These are phyloP conservation scores for Empidonax alnorum DNA, from an alignment of 2,113 vertebrate species.

Conservation along the genomic window DNA sequence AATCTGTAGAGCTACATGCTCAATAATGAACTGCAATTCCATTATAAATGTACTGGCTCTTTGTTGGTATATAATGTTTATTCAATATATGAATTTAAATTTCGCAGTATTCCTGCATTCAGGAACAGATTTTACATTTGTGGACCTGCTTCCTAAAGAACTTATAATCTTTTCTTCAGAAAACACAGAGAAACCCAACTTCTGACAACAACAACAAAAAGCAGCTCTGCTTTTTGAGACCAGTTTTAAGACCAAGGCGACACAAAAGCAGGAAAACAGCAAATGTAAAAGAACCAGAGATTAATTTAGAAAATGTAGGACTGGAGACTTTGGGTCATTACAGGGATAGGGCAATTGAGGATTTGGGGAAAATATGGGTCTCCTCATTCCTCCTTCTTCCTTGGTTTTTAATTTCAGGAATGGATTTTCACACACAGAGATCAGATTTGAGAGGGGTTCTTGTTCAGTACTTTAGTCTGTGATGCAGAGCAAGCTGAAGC, in stretches of 20 bases:
- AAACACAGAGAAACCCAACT: neutral
- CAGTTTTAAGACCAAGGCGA: neutral
- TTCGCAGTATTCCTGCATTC: neutral
- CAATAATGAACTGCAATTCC: neutral
- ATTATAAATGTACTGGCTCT: neutral
- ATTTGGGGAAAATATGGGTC: neutral
- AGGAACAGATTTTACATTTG: neutral
- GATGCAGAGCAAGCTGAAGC: neutral
- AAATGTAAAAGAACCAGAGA: neutral
- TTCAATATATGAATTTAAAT: neutral
- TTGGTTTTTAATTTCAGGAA: neutral
- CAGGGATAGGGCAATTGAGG: neutral
- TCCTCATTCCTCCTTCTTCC: neutral
- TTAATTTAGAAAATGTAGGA: neutral
- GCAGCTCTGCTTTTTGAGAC: neutral
- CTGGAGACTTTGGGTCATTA: neutral
- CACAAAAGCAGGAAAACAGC: neutral
- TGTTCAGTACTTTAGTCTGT: neutral
- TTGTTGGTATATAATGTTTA: neutral
- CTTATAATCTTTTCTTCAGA: neutral
- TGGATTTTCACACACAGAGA: neutral
- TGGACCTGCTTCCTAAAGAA: neutral
- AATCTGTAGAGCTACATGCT: neutral
- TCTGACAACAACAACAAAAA: no score
- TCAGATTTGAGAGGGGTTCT: neutral